Evolutionary conservation across 1,140 invertebrate genomes (phyloP), one percentile per base, ranked within the genome.

Genomic region (Diplogasteroides magnus): DNA sequence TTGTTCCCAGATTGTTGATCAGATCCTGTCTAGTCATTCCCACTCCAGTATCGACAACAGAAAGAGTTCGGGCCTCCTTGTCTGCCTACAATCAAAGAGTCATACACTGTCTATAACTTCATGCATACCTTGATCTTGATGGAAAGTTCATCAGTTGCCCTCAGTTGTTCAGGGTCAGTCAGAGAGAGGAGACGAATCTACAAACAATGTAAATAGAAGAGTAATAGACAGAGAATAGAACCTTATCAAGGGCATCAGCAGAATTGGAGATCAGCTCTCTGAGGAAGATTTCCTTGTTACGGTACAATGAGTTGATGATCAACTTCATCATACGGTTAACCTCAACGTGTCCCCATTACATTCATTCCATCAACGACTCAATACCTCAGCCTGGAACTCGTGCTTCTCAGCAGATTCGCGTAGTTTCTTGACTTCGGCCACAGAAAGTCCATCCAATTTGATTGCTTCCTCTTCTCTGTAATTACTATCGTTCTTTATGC

Each of bases 251-350:
- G 27, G 94, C 93, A 86, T 96, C 93, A 0, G 92, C 94, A 6
- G 92, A 92, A 86, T 98, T 98, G 0, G 94, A 97, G 76, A 98
- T 97, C 80, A 98, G 86, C 85, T 98, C 95, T 79, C 95, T 87
- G 27, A 98, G 86, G 88, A 95, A 98, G 76, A 98, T 98, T 88
- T 98, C 95, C 85, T 98, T 98, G 84, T 98, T 98, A 74, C 92
- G 89, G 84, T 98, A 98, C 0, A 98, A 86, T 0, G 94, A 98
- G 85, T 98, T 98, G 80, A 98, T 98, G 82, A 98, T 98, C 25
- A 98, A 87, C 85, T 98, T 98, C 95, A 98, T 98, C 93, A 98
- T 97, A 31, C 95, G 90, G 86, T 96, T 95, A 13, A 97, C 94
- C 85, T 97, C 93, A 0, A 77, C 29, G 68, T n/a, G 58, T 32